phyloP scores from a whole-genome alignment of 2,797 vertebrate species.

The Diceros bicornis region DNA sequence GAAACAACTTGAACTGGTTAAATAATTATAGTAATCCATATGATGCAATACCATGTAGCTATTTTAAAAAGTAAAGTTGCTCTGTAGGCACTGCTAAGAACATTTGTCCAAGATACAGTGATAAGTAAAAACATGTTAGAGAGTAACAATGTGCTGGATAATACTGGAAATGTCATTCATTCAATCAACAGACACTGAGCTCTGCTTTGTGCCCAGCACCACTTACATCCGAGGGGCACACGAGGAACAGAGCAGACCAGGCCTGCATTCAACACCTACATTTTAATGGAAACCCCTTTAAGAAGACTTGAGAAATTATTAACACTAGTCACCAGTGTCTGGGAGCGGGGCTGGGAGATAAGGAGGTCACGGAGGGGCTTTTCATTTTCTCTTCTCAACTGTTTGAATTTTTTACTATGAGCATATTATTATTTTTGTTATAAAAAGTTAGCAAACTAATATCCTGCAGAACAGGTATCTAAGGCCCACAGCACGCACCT shows the following conservation, averaged over 20 bases:
- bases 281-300: not conserved
- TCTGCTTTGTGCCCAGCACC: not conserved
- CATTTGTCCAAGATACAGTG: not conserved
- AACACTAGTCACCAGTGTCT: not conserved
- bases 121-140: not conserved
- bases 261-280: not conserved
- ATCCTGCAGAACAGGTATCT: not conserved
- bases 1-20: not conserved
- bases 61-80: not conserved
- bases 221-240: not conserved
- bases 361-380: not conserved
- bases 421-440: not conserved
- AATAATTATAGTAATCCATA: not conserved
- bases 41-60: not conserved
- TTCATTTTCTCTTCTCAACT: constrained; percentile 17
- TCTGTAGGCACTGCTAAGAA: not conserved
- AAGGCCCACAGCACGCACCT: not conserved
- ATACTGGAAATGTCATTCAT: not conserved
- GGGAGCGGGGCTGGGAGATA: rapidly evolving
- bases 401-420: not conserved
- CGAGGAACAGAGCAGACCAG: not conserved
- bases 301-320: not conserved
- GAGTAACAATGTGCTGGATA: not conserved
- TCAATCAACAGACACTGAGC: not conserved
- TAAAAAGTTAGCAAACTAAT: not conserved